phyloP scores from a whole-genome alignment of 1,140 invertebrate genomes.

The Agraylea sexmaculata region DNA sequence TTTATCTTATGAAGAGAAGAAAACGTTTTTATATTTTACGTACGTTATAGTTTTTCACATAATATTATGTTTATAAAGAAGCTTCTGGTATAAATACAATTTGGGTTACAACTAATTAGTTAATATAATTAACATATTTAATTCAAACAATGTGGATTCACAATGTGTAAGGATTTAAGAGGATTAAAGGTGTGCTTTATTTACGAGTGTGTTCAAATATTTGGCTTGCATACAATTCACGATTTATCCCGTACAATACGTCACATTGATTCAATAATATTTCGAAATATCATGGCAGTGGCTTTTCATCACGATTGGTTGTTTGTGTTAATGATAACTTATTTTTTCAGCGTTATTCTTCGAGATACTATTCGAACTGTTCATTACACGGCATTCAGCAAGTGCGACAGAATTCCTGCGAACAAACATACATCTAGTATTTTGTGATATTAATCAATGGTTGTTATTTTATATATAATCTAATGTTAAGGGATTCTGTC shows the following conservation, averaged over 20 bases:
- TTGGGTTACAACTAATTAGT: too few species aligned
- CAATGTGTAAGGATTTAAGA: not conserved
- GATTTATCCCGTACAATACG: constrained; percentile 22
- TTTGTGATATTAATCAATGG: too few species aligned
- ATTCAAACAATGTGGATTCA: too few species aligned
- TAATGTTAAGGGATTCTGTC: too few species aligned
- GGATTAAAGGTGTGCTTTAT: not conserved
- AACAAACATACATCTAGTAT: constrained; percentile 65
- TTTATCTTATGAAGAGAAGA: too few species aligned
- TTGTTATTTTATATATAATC: too few species aligned
- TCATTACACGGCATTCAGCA: constrained; percentile 50
- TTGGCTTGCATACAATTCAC: constrained; percentile 21
- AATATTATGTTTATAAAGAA: too few species aligned
- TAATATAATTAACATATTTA: too few species aligned
- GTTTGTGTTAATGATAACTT: constrained; percentile 2
- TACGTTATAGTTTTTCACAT: too few species aligned
- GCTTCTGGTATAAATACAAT: too few species aligned
- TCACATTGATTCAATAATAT: constrained; percentile 25
- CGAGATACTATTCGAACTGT: constrained; percentile 59
- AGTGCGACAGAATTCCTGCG: constrained; percentile 60
- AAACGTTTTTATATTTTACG: too few species aligned
- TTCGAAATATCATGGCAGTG: not conserved
- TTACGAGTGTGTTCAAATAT: not conserved
- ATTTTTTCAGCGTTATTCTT: constrained; percentile 56
- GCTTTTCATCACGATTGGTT: constrained; percentile 4